Percentiles rank a stretch among this genome's conserved stretches.
Conservation (phyloP, 92 coral and sea anemone genomes). For the Palythoa caribaeorum region DNA sequence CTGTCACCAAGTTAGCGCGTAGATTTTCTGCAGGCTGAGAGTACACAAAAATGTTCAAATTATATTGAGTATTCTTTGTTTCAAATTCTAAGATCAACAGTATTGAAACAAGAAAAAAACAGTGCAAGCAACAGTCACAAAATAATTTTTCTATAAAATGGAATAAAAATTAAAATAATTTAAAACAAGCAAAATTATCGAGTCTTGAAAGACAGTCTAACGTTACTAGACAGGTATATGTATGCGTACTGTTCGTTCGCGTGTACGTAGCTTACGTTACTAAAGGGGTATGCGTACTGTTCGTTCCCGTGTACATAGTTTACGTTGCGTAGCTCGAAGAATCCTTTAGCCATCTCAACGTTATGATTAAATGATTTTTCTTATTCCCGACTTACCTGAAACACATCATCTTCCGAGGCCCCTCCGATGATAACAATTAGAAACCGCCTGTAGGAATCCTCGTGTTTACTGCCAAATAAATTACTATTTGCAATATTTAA, state of each 20-base stretch:
- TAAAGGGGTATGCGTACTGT: too few species aligned
- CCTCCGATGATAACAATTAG: constrained; percentile 84
- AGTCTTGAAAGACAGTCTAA: too few species aligned
- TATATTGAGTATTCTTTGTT: not conserved
- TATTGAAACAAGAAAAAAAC: too few species aligned
- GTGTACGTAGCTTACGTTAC: too few species aligned
- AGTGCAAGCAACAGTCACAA: too few species aligned
- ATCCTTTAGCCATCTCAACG: constrained; percentile 19
- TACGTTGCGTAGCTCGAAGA: not conserved
- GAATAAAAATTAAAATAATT: too few species aligned
- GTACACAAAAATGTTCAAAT: not conserved
- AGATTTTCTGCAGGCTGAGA: constrained; percentile 62
- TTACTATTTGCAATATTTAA: constrained; percentile 68
- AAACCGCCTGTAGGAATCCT: constrained; percentile 76
- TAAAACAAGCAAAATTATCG: too few species aligned
- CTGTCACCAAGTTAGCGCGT: constrained; percentile 67
- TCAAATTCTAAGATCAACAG: too few species aligned
- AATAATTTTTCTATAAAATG: too few species aligned
- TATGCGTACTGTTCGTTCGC: too few species aligned
- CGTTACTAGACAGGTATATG: too few species aligned
- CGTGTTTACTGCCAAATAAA: constrained; percentile 75
- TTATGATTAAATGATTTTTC: not conserved
- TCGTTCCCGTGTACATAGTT: too few species aligned
- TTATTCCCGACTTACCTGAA: constrained; percentile 43
- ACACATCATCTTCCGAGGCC: constrained; percentile 83